Base-by-base conservation (phyloP, 2,888 invertebrate species). In the Nezara viridula region DNA sequence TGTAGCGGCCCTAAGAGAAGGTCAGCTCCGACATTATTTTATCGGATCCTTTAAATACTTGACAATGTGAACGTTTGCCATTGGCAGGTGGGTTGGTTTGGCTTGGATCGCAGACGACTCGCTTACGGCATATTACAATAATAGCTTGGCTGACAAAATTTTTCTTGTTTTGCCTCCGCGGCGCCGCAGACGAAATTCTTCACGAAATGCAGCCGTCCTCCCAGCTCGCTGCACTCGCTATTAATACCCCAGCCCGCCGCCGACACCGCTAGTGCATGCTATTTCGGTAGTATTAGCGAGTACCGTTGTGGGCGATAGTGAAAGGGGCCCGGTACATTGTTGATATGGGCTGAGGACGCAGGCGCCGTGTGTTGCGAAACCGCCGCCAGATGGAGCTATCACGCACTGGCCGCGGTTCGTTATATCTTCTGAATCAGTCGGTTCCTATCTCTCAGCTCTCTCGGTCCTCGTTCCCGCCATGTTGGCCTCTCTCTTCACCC, bases 401-500 rank as follows among this genome's bases (percentile, higher is more conserved):
- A 44, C 81, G 81, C 77, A 77, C 47, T 19, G 81, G 24, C 37
- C 32, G 81, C 44, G n/a, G 40, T 44, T 44, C 5, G 12, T 81
- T 47, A n/a, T 37, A 81, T 81, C 81, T 21, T 47, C 44, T n/a
- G 14, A 24, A 47, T 47, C 44, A 81, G 44, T 81, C 40, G 40
- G 44, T 10, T 47, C 44, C 21, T 81, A 81, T n/a, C 81, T 81
- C 44, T 47, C 44, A 10, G 40, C 4, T n/a, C 4, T 19, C 12
- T 44, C 10, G 12, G 40, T 81, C n/a, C 19, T 44, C 12, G 4
- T 47, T 44, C 37, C n/a, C 44, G 37, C n/a, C 81, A 81, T 81
- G 81, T 81, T 81, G 44, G 81, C 81, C 44, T 81, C 81, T 44
- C 81, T 81, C n/a, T 47, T 44, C 44, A n/a, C 81, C 81, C 81